Percentiles rank a stretch among this genome's conserved stretches.
These are phyloP conservation scores for Eremophila alpestris DNA, from an alignment of 2,797 vertebrate genomes.

Conservation along the genomic window DNA sequence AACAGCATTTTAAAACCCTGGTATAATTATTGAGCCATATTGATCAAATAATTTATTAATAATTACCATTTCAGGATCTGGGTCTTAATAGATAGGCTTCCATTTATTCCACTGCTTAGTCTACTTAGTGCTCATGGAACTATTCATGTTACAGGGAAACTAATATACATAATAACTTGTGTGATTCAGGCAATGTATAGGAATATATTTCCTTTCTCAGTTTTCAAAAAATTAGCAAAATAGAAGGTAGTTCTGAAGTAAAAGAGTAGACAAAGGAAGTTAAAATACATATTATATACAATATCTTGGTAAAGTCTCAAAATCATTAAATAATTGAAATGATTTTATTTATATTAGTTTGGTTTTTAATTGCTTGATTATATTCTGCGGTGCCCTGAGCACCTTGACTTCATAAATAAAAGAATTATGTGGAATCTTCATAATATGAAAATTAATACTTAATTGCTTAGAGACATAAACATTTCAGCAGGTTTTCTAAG, in stretches of 20 bases:
- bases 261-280: background rate
- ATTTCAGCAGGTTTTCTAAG: slow-evolving; percentile 1
- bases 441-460: slow-evolving; percentile 31
- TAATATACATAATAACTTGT: background rate
- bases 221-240: background rate
- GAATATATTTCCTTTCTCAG: background rate
- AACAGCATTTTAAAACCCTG: background rate
- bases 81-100: background rate
- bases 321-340: background rate
- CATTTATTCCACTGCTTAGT: rapidly evolving
- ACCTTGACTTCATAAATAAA: slow-evolving; percentile 41
- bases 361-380: slow-evolving; percentile 13
- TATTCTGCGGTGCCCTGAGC: background rate
- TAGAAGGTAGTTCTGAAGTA: background rate
- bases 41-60: background rate
- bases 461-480: slow-evolving; percentile 9
- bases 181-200: background rate
- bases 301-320: background rate
- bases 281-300: background rate
- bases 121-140: background rate
- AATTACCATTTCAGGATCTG: background rate
- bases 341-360: slow-evolving; percentile 10
- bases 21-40: background rate
- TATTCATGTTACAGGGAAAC: background rate
- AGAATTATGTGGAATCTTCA: background rate